phyloP scores from a whole-genome alignment of 2,888 invertebrate genomes.

The Panorpa germanica region DNA sequence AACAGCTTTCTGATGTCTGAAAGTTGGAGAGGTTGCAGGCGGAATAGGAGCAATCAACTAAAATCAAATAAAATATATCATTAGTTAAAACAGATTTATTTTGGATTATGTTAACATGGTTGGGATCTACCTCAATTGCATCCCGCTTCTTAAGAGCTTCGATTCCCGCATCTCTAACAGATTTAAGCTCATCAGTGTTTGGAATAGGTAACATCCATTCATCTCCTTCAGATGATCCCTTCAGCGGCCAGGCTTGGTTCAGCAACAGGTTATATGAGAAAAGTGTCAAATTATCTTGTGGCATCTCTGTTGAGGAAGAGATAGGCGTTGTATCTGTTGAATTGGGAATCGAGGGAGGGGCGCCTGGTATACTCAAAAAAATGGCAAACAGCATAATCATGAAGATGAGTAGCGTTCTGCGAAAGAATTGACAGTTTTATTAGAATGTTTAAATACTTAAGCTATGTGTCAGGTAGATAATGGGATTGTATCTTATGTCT shows the following conservation, averaged over 20 bases:
- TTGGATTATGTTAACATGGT: too few relatives aligned
- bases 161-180: slow-evolving; percentile 34
- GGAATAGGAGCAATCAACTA: slow-evolving; percentile 18
- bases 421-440: slow-evolving; percentile 6
- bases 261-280: slow-evolving; percentile 10
- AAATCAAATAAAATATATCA: too few relatives aligned
- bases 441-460: neutral
- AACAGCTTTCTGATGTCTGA: slow-evolving; percentile 49
- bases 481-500: slow-evolving; percentile 13
- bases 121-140: slow-evolving; percentile 27
- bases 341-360: slow-evolving; percentile 19
- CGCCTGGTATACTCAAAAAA: slow-evolving; percentile 27
- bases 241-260: slow-evolving; percentile 10
- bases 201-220: slow-evolving; percentile 15
- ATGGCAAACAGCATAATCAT: slow-evolving; percentile 19
- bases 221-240: too few relatives aligned
- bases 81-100: too few relatives aligned
- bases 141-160: slow-evolving; percentile 33
- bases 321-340: slow-evolving; percentile 9
- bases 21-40: slow-evolving; percentile 39
- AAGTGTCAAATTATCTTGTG: slow-evolving; percentile 1
- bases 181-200: slow-evolving; percentile 23
- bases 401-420: slow-evolving; percentile 8
- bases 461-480: slow-evolving; percentile 11
- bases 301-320: slow-evolving; percentile 4